Evolutionary conservation across 2,797 vertebrate genomes (phyloP), one percentile per base, ranked within the genome.

Genomic region (Spea hammondii): DNA sequence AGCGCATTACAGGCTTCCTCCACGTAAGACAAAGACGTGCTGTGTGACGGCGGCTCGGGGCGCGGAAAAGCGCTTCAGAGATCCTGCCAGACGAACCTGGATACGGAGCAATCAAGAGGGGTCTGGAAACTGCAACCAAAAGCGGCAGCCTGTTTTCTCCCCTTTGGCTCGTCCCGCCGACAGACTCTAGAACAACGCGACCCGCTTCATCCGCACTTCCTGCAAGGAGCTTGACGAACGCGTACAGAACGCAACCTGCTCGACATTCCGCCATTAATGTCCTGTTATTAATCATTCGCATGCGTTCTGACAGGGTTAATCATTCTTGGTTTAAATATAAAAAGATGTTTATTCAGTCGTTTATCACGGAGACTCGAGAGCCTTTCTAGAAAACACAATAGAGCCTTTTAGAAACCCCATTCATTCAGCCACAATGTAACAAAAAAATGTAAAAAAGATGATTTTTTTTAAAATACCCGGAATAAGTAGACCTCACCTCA

Each of bases 1-100:
- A 87, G 83, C 84, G 86, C 84, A 83, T 88, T 87, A 87, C 80
- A 86, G 86, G 76, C 73, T 90, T 85, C 84, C 87, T 87, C 75
- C 75, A 85, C 83, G 80, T 84, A 88, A 88, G 82, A 88, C 85
- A 87, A 87, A 87, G 84, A 85, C 82, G 86, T 85, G 77, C 83
- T 86, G 79, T 89, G 86, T 87, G 87, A 86, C 87, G 82, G 32
- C 69, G 71, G 84, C 86, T 84, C 83, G 88, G 81, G 88, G 82
- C 50, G 59, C n/a, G 59, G 83, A 84, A 76, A 84, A 78, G 79
- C 77, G 85, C 84, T 86, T 87, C 82, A 83, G 75, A 87, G 88
- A 86, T 74, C 85, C 11, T 74, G 87, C 79, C 77, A 85, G 85
- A 83, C 83, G 83, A 85, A 88, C 86, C 83, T 88, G 82, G 85